A percentile compares a stretch with the other conserved stretches of the same genome.
Evolutionary conservation across 1,140 invertebrate species (phyloP).

Genomic region (Trachymyrmex cornetzi): DNA sequence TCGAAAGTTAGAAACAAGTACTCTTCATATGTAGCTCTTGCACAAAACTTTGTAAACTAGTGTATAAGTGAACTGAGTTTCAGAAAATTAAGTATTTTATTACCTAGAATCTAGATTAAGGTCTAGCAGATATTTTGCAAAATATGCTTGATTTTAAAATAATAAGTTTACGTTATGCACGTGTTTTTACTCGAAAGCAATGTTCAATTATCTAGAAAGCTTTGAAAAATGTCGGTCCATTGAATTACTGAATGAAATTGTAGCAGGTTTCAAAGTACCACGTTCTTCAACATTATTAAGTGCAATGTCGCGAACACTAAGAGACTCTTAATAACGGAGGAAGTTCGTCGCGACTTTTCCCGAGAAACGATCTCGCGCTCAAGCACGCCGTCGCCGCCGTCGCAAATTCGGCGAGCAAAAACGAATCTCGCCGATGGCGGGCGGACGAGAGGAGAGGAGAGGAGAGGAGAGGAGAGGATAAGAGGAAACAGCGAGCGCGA

Average conservation of each 20-base stretch:
- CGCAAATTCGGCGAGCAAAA: conserved; percentile 67
- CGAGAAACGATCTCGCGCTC: conserved; percentile 21
- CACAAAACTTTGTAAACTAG: too few species aligned
- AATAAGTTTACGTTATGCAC: neutral
- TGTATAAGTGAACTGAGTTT: too few species aligned
- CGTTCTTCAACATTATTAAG: neutral
- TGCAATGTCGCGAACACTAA: neutral
- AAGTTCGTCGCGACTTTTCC: conserved; percentile 45
- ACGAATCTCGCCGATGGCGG: conserved; percentile 64
- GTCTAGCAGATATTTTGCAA: neutral
- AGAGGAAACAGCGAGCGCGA: conserved; percentile 49
- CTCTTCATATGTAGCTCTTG: too few species aligned
- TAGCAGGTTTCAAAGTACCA: neutral
- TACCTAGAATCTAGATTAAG: neutral
- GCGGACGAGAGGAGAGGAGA: conserved; percentile 39
- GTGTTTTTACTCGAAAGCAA: neutral
- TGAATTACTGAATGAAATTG: neutral
- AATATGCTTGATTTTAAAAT: neutral
- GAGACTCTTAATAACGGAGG: conserved; percentile 26
- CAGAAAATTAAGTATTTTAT: neutral
- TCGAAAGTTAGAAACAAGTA: too few species aligned
- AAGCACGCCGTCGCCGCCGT: conserved; percentile 23
- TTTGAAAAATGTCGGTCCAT: conserved; percentile 4
- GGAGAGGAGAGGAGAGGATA: conserved; percentile 48
- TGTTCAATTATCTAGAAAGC: neutral